Percentiles rank a stretch among this genome's conserved stretches.
These are phyloP conservation scores for Rosalia funebris DNA, from an alignment of 2,888 invertebrate genomes.

Conservation along the genomic window DNA sequence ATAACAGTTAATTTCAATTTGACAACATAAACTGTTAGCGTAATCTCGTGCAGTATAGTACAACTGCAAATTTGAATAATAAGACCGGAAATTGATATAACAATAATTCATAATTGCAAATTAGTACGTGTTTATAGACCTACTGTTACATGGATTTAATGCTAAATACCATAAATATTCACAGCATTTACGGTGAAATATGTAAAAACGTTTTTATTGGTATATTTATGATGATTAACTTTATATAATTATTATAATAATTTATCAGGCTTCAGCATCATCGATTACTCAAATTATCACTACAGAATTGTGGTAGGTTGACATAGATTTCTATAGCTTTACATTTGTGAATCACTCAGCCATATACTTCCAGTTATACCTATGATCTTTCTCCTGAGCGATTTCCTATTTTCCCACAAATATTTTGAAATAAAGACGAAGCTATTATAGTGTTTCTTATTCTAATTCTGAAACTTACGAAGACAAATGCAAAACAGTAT, in stretches of 20 bases:
- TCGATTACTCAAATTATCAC: too few species aligned
- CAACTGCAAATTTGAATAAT: constrained; percentile 11
- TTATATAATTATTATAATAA: not conserved
- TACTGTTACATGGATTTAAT: not conserved
- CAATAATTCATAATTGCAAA: constrained; percentile 23
- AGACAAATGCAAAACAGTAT: too few species aligned
- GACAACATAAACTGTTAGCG: not conserved
- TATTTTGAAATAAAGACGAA: too few species aligned
- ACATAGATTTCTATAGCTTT: too few species aligned
- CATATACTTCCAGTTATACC: too few species aligned
- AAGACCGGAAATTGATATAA: constrained; percentile 12
- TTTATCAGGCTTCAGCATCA: too few species aligned
- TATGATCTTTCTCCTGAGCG: too few species aligned
- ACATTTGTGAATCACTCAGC: too few species aligned
- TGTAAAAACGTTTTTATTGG: not conserved
- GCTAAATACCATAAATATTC: constrained; percentile 3
- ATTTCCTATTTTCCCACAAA: too few species aligned
- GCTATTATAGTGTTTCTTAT: too few species aligned
- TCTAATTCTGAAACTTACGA: too few species aligned
- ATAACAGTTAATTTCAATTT: constrained; percentile 13
- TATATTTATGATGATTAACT: not conserved
- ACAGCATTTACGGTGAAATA: not conserved
- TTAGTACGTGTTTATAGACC: constrained; percentile 3
- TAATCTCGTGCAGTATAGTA: not conserved
- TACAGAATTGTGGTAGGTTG: too few species aligned